These are phyloP conservation scores for Pristionchus japonicus DNA, from an alignment of 2,888 invertebrate genomes.

Conservation along the genomic window DNA sequence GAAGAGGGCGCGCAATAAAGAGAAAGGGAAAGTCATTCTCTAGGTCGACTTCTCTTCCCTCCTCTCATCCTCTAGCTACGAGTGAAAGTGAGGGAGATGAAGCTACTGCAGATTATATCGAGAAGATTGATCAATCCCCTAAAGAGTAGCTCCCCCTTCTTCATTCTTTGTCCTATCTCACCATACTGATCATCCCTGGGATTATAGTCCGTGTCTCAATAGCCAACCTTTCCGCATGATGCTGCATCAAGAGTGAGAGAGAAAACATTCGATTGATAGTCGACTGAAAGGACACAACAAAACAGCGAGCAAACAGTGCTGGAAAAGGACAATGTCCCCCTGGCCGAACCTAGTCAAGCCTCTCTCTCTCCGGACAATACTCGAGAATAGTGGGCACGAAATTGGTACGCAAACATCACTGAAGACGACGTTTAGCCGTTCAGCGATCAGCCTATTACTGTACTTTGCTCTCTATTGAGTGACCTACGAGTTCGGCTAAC, in stretches of 20 bases:
- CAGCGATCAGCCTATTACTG: background rate
- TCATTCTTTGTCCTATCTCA: background rate
- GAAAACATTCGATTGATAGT: conserved; percentile 25
- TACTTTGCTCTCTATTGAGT: background rate
- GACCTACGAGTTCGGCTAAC: background rate
- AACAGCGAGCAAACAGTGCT: background rate
- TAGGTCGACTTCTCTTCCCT: conserved; percentile 9
- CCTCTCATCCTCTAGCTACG: background rate
- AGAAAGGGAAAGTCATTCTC: conserved; percentile 22
- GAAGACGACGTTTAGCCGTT: background rate
- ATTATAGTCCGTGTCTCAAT: background rate
- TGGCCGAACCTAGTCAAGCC: background rate
- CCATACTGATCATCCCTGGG: background rate
- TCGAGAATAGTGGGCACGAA: conserved; percentile 6
- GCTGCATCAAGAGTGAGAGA: background rate
- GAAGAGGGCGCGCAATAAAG: conserved; percentile 19
- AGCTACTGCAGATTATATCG: conserved; percentile 21
- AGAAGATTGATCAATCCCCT: background rate
- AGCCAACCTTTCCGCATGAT: background rate
- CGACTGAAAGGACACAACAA: background rate
- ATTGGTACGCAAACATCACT: background rate
- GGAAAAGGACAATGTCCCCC: conserved; percentile 1
- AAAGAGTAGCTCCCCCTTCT: background rate
- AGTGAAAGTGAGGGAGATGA: conserved; percentile 29
- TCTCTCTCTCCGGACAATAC: background rate